These are phyloP conservation scores for Sebastes kiyomatsui DNA, from an alignment of 2,797 vertebrate genomes.

Conservation along the genomic window DNA sequence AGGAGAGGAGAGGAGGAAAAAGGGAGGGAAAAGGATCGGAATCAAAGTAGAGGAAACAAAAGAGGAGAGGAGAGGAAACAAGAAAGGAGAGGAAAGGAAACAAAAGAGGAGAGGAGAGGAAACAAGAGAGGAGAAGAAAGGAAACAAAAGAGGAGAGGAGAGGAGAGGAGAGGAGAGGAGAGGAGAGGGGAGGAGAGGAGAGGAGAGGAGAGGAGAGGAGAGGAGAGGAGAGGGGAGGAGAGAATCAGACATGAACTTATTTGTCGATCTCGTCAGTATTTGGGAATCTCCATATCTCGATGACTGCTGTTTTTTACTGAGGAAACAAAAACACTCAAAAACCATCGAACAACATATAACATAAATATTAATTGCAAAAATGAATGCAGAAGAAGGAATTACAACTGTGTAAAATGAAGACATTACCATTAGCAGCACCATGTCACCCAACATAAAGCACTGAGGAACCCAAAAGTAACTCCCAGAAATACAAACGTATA, in stretches of 20 bases:
- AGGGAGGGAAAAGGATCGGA: too few relatives aligned
- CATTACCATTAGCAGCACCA: background rate
- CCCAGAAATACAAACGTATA: background rate
- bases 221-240: background rate
- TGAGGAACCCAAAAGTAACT: too few relatives aligned
- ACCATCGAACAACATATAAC: background rate
- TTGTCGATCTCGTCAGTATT: conserved; percentile 31
- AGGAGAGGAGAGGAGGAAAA: too few relatives aligned
- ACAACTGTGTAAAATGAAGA: background rate
- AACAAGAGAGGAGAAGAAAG: too few relatives aligned
- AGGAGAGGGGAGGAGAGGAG: background rate
- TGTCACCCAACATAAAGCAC: background rate
- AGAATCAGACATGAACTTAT: conserved; percentile 26
- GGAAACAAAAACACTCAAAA: background rate
- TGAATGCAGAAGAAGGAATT: background rate
- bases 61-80: background rate
- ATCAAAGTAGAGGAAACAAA: too few relatives aligned
- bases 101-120: too few relatives aligned
- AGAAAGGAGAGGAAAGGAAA: too few relatives aligned
- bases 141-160: too few relatives aligned
- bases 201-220: background rate
- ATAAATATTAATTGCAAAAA: background rate
- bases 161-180: background rate
- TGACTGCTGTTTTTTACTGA: background rate
- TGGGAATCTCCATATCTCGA: background rate